Conservation (phyloP, 2,797 vertebrate species). For the Petrocephalus schoutedeni region DNA sequence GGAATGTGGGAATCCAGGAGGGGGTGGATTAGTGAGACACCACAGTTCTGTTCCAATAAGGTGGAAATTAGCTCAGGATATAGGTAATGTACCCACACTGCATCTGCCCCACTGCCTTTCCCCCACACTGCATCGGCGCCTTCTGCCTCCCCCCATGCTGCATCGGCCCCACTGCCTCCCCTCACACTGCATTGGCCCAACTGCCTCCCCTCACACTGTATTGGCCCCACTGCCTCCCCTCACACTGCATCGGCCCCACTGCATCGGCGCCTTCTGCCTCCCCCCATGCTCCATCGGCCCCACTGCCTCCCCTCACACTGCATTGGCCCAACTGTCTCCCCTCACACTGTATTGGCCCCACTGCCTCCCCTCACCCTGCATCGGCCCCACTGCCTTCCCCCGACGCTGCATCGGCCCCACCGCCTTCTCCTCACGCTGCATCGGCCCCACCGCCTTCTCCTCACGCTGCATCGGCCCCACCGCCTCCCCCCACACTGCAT, state of each 20-base stretch:
- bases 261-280: too few species aligned
- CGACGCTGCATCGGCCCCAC: too few species aligned
- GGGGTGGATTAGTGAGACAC: background rate
- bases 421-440: background rate
- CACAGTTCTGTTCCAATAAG: background rate
- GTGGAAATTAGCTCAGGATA: background rate
- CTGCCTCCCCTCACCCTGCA: too few species aligned
- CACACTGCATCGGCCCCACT: too few species aligned
- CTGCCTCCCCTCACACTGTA: background rate
- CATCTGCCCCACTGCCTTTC: background rate
- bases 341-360: background rate
- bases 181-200: background rate
- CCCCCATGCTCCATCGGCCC: too few species aligned
- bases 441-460: background rate
- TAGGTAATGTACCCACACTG: background rate
- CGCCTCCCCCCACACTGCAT: background rate
- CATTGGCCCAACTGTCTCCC: background rate
- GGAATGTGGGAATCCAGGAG: constrained; percentile 31
- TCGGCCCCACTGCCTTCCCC: too few species aligned
- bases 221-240: too few species aligned
- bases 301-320: background rate
- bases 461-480: background rate
- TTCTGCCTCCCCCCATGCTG: background rate
- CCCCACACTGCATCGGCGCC: background rate
- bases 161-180: background rate